phyloP scores from a whole-genome alignment of 2,888 invertebrate species.

The Lissocephala sabroskyi region DNA sequence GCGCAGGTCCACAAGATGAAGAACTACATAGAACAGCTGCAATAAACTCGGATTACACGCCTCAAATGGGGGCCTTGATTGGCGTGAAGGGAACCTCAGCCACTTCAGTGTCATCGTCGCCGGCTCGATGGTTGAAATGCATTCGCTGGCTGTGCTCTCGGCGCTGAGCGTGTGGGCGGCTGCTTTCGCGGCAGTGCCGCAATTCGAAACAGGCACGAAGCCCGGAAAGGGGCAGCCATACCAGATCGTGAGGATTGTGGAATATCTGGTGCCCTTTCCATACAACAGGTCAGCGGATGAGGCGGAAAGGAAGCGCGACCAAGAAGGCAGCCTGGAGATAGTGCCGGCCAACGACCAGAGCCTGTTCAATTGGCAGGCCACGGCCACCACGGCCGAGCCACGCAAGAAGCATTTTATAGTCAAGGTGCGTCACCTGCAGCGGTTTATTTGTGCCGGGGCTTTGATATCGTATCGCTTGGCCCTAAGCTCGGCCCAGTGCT shows the following conservation, averaged over 20 bases:
- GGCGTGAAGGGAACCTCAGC: no score
- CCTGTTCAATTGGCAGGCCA: neutral
- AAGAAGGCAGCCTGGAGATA: slow-evolving; percentile 13
- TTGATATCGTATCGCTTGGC: slow-evolving; percentile 24
- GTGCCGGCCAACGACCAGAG: slow-evolving; percentile 8
- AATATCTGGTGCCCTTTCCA: slow-evolving; percentile 25
- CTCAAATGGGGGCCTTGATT: no score
- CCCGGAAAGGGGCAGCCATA: slow-evolving; percentile 13
- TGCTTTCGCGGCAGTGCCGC: neutral
- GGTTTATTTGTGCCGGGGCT: slow-evolving; percentile 19
- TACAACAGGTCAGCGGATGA: neutral
- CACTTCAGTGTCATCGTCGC: no score
- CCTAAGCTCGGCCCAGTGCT: slow-evolving; percentile 27
- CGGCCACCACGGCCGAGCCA: neutral
- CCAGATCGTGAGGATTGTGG: slow-evolving; percentile 28
- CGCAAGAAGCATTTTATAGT: slow-evolving; percentile 17
- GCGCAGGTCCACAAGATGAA: neutral
- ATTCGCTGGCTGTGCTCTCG: no score
- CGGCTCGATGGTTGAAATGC: no score
- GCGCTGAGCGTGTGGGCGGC: no score
- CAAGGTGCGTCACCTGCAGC: slow-evolving; percentile 4
- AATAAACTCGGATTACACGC: no score
- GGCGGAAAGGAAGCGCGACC: neutral
- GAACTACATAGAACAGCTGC: neutral
- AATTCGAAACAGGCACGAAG: neutral